Evolutionary conservation across 2,888 invertebrate species (phyloP), one percentile per base, ranked within the genome.

Genomic region (Brachypalpus laphriformis): DNA sequence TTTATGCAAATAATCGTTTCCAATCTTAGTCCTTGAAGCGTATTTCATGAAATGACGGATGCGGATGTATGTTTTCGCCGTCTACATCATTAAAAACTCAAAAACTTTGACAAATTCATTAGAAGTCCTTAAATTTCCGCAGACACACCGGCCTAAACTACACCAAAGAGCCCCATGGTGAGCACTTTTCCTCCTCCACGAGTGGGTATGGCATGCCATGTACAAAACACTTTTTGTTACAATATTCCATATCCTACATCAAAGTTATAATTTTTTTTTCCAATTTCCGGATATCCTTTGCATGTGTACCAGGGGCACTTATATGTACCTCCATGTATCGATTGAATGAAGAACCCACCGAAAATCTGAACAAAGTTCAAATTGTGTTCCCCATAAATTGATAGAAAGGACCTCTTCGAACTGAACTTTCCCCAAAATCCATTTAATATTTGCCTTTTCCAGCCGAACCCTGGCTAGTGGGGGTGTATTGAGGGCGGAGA

Each of bases 401-500:
- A 72, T 61, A 66, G 65, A 5, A 66, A 61, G 37, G 66, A 77
- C 82, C 65, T 59, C 49, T 61, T 68, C 40, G 61, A 61, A 56
- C 82, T 72, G 25, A 25, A 25, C 25, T 37, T 7, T n/a, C n/a
- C 47, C 61, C 20, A 40, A 68, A 76, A 83, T 83, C 83, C 80
- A 83, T 83, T 83, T 68, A 80, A 83, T 78, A 80, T 83, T 78
- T 78, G 61, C 74, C 68, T 57, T 83, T 83, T 70, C 3, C 66
- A 66, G 74, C 3, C 51, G 14, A 63, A 11, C 9, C 9, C 11
- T 9, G 1, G 1, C 7, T 1, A 28, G 7, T 1, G 5, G 5
- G 0, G 28, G 28, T 5, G 28, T 25, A 18, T 18, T 4, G 31
- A 18, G 6, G 49, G 20, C 25, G 74, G 31, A 11, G 14, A 8